phyloP scores from a whole-genome alignment of 2,113 vertebrate species.

The Prietella phreatophila region DNA sequence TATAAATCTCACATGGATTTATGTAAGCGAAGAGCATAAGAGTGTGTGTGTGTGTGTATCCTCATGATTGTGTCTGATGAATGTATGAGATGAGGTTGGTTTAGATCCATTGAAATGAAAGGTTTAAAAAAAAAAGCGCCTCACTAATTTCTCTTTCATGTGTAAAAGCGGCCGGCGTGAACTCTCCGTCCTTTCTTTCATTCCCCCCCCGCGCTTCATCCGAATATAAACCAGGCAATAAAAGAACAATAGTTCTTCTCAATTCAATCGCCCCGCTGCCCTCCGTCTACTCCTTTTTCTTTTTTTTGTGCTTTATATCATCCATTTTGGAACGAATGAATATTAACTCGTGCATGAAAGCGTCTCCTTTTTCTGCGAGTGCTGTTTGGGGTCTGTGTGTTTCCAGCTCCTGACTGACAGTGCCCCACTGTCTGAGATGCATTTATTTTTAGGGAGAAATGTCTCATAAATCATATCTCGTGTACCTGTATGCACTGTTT shows the following conservation, averaged over 20 bases:
- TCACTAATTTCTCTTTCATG: background rate
- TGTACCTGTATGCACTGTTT: background rate
- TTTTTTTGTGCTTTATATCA: constrained; percentile 22
- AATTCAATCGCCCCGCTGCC: constrained; percentile 20
- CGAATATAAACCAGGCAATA: constrained; percentile 32
- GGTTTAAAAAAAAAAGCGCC: background rate
- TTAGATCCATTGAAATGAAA: background rate
- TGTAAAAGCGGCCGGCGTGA: background rate
- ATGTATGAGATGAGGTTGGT: background rate
- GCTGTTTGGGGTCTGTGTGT: constrained; percentile 46
- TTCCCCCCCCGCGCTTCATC: background rate
- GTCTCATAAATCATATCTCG: background rate
- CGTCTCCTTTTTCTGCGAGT: constrained; percentile 33
- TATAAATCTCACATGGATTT: constrained; percentile 39
- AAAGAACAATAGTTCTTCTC: constrained; percentile 42
- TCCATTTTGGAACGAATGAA: constrained; percentile 42
- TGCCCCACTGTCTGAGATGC: constrained; percentile 48
- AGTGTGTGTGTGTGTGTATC: background rate
- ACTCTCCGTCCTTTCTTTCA: background rate
- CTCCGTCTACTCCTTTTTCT: background rate
- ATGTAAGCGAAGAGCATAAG: constrained; percentile 9
- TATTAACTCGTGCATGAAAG: constrained; percentile 47
- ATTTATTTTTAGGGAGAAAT: background rate
- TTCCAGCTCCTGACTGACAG: constrained; percentile 58
- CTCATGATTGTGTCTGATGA: background rate